These are phyloP conservation scores for Pitta sordida DNA, from an alignment of 2,113 vertebrate genomes.

Conservation along the genomic window DNA sequence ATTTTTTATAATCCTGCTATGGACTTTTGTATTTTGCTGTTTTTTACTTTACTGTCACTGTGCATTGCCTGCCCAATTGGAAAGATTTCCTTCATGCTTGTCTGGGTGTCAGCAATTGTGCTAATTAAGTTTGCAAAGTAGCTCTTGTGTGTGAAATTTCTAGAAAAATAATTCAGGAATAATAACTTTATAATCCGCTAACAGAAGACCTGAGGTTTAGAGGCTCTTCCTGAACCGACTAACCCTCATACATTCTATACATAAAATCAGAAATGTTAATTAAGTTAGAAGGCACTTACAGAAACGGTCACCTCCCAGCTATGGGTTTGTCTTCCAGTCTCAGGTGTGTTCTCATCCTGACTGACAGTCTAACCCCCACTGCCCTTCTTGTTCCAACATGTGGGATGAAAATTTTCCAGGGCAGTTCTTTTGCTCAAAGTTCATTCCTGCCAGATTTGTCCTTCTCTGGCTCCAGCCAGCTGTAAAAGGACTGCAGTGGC, in stretches of 20 bases:
- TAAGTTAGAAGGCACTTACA: background rate
- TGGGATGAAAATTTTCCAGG: background rate
- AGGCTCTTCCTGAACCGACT: background rate
- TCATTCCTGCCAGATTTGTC: background rate
- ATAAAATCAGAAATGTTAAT: background rate
- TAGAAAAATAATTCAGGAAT: background rate
- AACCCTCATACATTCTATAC: background rate
- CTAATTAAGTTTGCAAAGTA: background rate
- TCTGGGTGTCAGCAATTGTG: background rate
- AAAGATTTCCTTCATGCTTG: background rate
- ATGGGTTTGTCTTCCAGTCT: background rate
- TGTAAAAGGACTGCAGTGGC: background rate
- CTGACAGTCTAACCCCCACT: background rate
- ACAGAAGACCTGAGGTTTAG: background rate
- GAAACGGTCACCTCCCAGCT: background rate
- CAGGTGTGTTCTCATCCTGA: background rate
- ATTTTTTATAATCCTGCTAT: background rate
- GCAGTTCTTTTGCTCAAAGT: background rate
- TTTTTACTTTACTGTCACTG: background rate
- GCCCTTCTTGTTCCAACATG: background rate
- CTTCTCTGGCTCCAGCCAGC: background rate
- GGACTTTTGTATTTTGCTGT: background rate
- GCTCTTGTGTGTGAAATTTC: background rate
- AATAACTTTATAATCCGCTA: background rate
- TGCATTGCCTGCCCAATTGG: background rate